These are phyloP conservation scores for Ammodytes dubius DNA, from an alignment of 2,113 vertebrate genomes.

Conservation along the genomic window DNA sequence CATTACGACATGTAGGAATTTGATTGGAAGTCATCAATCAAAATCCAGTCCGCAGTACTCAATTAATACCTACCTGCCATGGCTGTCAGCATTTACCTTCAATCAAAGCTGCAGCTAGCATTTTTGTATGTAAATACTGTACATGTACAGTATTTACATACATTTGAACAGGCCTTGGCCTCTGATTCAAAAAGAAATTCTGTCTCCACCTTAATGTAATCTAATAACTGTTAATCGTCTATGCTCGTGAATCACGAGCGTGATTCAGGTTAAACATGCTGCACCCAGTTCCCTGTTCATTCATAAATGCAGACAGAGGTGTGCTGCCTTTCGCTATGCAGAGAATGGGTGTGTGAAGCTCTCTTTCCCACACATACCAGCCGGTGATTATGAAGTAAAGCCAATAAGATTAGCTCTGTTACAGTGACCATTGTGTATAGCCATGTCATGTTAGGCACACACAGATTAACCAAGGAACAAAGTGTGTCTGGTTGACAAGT, in stretches of 20 bases:
- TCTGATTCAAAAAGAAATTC: too few species aligned
- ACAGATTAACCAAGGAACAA: constrained; percentile 25
- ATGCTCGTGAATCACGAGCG: constrained; percentile 5
- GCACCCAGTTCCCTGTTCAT: constrained; percentile 54
- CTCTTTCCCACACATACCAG: constrained; percentile 62
- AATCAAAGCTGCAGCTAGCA: constrained; percentile 14
- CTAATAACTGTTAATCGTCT: neutral
- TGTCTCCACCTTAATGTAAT: constrained; percentile 14
- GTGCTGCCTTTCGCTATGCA: constrained; percentile 9
- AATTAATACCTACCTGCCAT: neutral
- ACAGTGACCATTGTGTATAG: constrained; percentile 11
- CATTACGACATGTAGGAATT: neutral
- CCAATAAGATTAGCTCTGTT: constrained; percentile 27
- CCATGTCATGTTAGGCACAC: constrained; percentile 5
- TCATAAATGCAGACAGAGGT: constrained; percentile 66
- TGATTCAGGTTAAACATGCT: constrained; percentile 62
- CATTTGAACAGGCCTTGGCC: constrained; percentile 16
- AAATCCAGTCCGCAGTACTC: neutral
- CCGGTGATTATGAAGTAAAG: constrained; percentile 26
- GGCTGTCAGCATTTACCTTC: neutral
- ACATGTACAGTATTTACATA: constrained; percentile 1
- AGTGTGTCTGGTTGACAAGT: neutral
- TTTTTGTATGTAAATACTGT: too few species aligned
- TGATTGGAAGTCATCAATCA: neutral
- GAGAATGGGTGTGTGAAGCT: constrained; percentile 41